Evolutionary conservation across 2,113 vertebrate genomes (phyloP), one percentile per base, ranked within the genome.

Genomic region (Australoheros scitulus): DNA sequence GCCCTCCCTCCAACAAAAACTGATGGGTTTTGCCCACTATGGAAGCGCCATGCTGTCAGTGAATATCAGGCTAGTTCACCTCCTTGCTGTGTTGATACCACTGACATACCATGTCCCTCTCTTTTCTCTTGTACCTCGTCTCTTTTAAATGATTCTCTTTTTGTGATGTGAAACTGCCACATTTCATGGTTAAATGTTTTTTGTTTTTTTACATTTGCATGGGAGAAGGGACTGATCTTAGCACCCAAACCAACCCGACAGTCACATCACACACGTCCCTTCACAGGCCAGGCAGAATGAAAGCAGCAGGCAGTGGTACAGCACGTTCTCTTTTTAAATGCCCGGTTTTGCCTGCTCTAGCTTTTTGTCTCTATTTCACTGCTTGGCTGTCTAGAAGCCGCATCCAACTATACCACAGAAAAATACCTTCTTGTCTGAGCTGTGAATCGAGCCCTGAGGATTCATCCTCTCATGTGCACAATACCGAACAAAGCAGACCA

Each of bases 381-480:
- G 52, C 58, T 57, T 8, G 18, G 68, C 41, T 61, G 57, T 84
- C 47, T 6, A 60, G 77, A 79, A 80, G 52, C 80, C 50, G 75
- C 81, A 72, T 36, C 43, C 9, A 61, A 38, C 65, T 77, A 74
- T 72, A 79, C 74, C 77, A 78, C 56, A 79, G 82, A 76, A 70
- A 83, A 86, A 90, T 14, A 78, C 80, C 68, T 47, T 79, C 81
- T 91, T 80, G 85, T 93, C 81, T 89, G 65, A 65, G 83, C 81
- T 85, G 79, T 77, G 85, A 77, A 93, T 86, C 60, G 22, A 91
- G 88, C 91, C 91, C 77, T 3, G 50, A 90, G 87, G 87, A 91
- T 89, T 85, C 91, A 86, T 83, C 89, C 89, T 92, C 84, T 89
- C 55, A 20, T 91, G 85, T 13, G 70, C 81, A 92, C 92, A 86